Percentiles rank a stretch among this genome's conserved stretches.
phyloP scores from a whole-genome alignment of 2,797 vertebrate genomes.

The Danio tinwini region DNA sequence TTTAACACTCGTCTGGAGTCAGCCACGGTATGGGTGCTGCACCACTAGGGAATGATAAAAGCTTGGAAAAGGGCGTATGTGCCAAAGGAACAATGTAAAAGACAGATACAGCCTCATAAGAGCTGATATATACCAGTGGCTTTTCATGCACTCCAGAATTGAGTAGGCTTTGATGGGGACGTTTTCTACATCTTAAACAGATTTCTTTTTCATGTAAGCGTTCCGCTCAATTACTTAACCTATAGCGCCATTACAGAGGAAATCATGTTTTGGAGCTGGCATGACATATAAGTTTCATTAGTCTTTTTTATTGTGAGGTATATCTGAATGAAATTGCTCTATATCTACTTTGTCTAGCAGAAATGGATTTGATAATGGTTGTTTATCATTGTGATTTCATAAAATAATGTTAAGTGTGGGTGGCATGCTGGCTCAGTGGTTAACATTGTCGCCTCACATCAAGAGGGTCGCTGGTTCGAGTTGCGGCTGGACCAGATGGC shows the following conservation, averaged over 20 bases:
- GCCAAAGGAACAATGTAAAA: conserved; percentile 49
- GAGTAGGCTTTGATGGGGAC: background rate
- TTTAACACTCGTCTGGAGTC: conserved; percentile 57
- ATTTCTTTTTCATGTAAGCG: background rate
- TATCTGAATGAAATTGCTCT: too few species aligned
- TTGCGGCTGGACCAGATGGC: too few species aligned
- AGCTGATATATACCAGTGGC: conserved; percentile 20
- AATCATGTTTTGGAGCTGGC: background rate
- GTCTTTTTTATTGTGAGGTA: too few species aligned
- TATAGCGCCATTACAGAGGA: background rate
- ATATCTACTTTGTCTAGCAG: too few species aligned
- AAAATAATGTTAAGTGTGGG: too few species aligned
- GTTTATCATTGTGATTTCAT: too few species aligned
- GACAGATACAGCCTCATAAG: conserved; percentile 44
- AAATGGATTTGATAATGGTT: too few species aligned
- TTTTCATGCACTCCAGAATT: conserved; percentile 37
- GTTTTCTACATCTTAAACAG: background rate
- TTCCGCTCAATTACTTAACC: background rate
- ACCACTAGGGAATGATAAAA: conserved; percentile 40
- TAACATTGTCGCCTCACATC: too few species aligned
- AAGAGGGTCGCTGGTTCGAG: too few species aligned
- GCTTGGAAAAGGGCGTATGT: conserved; percentile 24
- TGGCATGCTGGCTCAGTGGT: too few species aligned
- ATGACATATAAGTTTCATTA: too few species aligned
- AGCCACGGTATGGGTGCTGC: conserved; percentile 41